A percentile compares a stretch with the other conserved stretches of the same genome.
These are phyloP conservation scores for Nasonia oneida DNA, from an alignment of 2,888 invertebrate species.

Conservation along the genomic window DNA sequence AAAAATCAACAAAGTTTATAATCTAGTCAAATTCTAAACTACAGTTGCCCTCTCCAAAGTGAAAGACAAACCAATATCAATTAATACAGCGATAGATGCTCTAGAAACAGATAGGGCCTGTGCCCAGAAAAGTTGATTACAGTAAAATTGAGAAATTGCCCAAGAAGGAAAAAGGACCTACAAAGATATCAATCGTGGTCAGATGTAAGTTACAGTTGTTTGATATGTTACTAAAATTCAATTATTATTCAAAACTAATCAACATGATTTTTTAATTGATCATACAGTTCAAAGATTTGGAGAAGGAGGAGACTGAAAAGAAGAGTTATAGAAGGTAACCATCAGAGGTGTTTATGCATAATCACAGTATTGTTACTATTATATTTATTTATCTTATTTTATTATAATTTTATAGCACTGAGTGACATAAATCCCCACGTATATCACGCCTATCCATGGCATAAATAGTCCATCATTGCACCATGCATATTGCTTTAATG, in stretches of 20 bases:
- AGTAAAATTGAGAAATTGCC: constrained; percentile 64
- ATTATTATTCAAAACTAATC: background rate
- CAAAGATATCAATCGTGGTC: constrained; percentile 85
- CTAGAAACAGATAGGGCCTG: constrained; percentile 82
- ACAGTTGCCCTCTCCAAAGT: too few relatives aligned
- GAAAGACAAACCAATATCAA: constrained; percentile 76
- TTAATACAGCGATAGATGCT: constrained; percentile 50
- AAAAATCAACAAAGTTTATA: background rate
- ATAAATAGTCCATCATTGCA: too few relatives aligned
- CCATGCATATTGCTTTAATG: too few relatives aligned
- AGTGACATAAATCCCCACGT: too few relatives aligned
- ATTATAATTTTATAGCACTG: too few relatives aligned
- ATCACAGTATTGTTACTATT: constrained; percentile 17
- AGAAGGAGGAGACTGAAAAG: constrained; percentile 77
- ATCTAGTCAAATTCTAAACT: background rate
- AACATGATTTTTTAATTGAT: constrained; percentile 4
- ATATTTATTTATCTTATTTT: background rate
- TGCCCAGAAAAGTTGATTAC: constrained; percentile 70
- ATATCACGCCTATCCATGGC: too few relatives aligned
- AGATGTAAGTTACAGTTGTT: constrained; percentile 79
- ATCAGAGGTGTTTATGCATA: constrained; percentile 78
- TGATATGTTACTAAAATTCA: background rate
- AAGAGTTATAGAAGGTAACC: constrained; percentile 76
- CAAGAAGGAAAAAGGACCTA: constrained; percentile 79
- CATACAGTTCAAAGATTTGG: constrained; percentile 82